These are phyloP conservation scores for Odontothrips loti DNA, from an alignment of 2,888 invertebrate species.

Conservation along the genomic window DNA sequence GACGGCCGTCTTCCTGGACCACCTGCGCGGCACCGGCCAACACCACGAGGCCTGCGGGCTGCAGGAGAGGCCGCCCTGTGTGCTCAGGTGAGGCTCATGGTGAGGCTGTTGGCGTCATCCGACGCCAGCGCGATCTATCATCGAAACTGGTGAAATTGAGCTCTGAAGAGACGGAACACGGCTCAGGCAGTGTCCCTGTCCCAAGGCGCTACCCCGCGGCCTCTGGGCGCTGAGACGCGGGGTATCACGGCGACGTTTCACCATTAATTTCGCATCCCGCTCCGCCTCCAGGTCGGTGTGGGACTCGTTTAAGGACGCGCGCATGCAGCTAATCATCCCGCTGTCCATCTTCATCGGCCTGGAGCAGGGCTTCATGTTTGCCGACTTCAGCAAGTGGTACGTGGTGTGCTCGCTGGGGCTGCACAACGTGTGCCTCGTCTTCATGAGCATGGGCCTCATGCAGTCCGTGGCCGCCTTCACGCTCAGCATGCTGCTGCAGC, in stretches of 20 bases:
- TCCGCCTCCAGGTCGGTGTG: slow-evolving; percentile 47
- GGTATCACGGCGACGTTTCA: too few relatives aligned
- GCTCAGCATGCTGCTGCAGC: slow-evolving; percentile 71
- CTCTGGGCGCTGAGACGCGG: too few relatives aligned
- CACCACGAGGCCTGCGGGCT: background rate
- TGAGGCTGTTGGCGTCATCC: too few relatives aligned
- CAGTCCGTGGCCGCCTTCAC: slow-evolving; percentile 75
- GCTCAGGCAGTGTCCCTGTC: too few relatives aligned
- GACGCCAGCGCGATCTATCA: too few relatives aligned
- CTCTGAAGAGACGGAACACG: too few relatives aligned
- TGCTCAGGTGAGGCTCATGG: slow-evolving; percentile 43
- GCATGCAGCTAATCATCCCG: slow-evolving; percentile 66
- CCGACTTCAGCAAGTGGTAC: slow-evolving; percentile 80
- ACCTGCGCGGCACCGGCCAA: slow-evolving; percentile 47
- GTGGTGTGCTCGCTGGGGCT: slow-evolving; percentile 77
- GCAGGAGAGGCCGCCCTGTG: slow-evolving; percentile 17
- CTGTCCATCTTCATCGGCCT: slow-evolving; percentile 76
- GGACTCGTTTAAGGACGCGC: slow-evolving; percentile 57
- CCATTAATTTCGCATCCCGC: slow-evolving; percentile 16
- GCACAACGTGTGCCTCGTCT: slow-evolving; percentile 66
- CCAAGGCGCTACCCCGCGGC: slow-evolving; percentile 40
- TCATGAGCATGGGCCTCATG: slow-evolving; percentile 68
- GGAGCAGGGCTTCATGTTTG: slow-evolving; percentile 79
- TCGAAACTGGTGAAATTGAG: too few relatives aligned
- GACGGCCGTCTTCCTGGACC: slow-evolving; percentile 50